Base-by-base conservation (phyloP, 2,797 vertebrate genomes). In the Melanogrammus aeglefinus region DNA sequence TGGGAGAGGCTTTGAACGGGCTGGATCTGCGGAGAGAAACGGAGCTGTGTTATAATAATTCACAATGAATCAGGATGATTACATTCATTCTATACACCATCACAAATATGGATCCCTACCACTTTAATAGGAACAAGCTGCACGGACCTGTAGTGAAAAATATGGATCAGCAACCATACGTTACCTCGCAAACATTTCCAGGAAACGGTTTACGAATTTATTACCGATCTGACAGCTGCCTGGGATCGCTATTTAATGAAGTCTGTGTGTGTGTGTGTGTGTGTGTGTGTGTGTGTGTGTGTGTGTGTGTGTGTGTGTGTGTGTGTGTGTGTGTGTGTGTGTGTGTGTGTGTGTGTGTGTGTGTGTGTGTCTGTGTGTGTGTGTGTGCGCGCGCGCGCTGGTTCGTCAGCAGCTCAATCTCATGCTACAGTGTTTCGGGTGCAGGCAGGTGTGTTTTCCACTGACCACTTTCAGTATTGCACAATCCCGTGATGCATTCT, bases 161-260 rank as follows among this genome's bases (percentile, higher is more conserved):
- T 27, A 69, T 9, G 10, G 24, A 69, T 69, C 63, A 69, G 63
- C 63, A 27, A 12, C 63, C 10, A 27, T n/a, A 69, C 29, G 63
- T 69, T 69, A 13, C 24, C 24, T 44, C 14, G 41, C 41, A 4
- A 24, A 12, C n/a, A 69, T 69, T 27, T 69, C 63, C 63, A 27
- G 63, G 63, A 69, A 69, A 69, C 63, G 57, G 24, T 69, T 69
- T 69, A 69, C 63, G 10, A 27, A 69, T 69, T 27, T 27, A 69
- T 69, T n/a, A 66, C 57, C 21, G 57, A 27, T 66, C 57, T 66
- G 57, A 66, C n/a, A 66, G 57, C 57, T 66, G 57, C 27, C 57
- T 24, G n/a, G 27, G 57, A 66, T 66, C 57, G 9, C 57, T 66
- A 66, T 66, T 66, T 66, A 66, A 66, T 66, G 57, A 66, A 24